Conservation (phyloP, 2,113 vertebrate genomes). For the Brachypodius melanocephalos region DNA sequence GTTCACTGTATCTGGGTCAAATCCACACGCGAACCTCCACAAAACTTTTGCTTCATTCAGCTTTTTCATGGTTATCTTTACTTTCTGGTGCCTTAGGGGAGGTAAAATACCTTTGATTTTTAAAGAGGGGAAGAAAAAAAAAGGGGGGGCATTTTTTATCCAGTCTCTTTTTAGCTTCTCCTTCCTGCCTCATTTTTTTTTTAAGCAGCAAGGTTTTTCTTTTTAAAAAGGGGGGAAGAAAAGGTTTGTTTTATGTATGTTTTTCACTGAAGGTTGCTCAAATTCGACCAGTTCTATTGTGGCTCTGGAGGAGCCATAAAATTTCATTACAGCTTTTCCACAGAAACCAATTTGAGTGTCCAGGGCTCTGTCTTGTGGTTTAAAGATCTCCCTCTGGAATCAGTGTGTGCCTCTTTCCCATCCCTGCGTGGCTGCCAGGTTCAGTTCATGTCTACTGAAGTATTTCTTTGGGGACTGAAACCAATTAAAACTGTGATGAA, state of each 20-base stretch:
- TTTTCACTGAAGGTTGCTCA: neutral
- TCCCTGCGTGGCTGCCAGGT: neutral
- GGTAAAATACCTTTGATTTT: neutral
- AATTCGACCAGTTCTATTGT: neutral
- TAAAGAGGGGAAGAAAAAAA: neutral
- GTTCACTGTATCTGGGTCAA: constrained; percentile 48
- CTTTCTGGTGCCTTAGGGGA: neutral
- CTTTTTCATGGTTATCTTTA: constrained; percentile 34
- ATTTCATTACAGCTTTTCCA: neutral
- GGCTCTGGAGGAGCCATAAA: neutral
- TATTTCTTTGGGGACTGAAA: neutral
- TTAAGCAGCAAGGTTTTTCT: neutral
- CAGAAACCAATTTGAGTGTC: neutral
- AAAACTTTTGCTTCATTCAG: constrained; percentile 60
- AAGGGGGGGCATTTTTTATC: neutral
- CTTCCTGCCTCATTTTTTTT: neutral
- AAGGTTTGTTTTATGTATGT: neutral
- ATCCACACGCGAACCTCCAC: neutral
- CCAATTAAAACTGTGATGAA: neutral
- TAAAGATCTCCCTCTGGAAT: neutral
- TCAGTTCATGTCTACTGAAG: neutral
- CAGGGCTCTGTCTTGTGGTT: neutral
- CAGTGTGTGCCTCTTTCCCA: neutral
- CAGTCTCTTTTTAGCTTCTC: neutral
- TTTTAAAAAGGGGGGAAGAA: neutral